phyloP scores from a whole-genome alignment of 2,797 vertebrate genomes.

The Mormyrus hasselquistii region DNA sequence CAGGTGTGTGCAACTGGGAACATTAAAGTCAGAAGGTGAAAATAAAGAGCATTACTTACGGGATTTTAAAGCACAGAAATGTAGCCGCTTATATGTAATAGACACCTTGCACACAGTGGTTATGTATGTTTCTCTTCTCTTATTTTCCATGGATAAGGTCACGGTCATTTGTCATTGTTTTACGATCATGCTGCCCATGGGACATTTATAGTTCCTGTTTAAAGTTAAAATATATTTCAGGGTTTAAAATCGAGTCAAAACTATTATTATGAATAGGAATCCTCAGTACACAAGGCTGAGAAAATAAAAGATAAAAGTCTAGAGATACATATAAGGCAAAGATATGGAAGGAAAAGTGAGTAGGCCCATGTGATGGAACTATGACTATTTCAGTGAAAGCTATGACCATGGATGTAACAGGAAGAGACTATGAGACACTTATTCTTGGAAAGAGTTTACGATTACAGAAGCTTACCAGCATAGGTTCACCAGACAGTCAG shows the following conservation, averaged over 20 bases:
- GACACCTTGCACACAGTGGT: neutral
- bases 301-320: neutral
- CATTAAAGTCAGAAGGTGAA: neutral
- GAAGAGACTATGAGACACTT: neutral
- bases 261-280: neutral
- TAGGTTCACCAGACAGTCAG: constrained; percentile 29
- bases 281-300: neutral
- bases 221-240: neutral
- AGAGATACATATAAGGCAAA: neutral
- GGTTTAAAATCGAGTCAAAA: neutral
- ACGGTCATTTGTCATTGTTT: neutral
- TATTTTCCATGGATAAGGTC: neutral
- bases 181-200: neutral
- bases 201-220: neutral
- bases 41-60: neutral
- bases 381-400: neutral
- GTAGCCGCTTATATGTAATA: neutral
- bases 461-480: neutral
- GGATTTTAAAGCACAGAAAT: neutral
- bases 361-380: neutral
- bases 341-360: neutral
- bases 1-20: neutral
- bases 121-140: neutral
- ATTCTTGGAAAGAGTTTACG: constrained; percentile 8
- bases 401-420: neutral